Base-by-base conservation (phyloP, 2,888 invertebrate genomes). In the Acholoe squamosa region DNA sequence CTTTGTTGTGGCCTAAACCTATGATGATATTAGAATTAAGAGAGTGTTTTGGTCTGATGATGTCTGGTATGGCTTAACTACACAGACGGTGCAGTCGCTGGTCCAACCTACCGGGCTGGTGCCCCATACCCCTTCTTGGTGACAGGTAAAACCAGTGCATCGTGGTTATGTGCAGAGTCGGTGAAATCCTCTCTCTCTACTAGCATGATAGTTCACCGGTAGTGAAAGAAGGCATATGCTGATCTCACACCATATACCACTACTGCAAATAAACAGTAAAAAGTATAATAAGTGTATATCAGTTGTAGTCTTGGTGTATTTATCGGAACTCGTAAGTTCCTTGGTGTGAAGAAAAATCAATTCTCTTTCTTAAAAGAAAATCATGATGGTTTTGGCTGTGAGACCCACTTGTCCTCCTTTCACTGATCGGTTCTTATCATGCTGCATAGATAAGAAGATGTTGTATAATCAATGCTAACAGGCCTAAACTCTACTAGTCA, bases 61-160 rank as follows among this genome's bases (percentile, higher is more conserved):
- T 80, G 43, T 80, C 33, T 80, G 80, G 43, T 80, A 43, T 76
- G 76, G 31, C 76, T 80, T 80, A 34, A 19, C 80, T 80, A 71
- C 80, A 31, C 28, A 33, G 34, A 22, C 33, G 34, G 12, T 34
- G 16, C 80, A 43, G 80, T 7, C 22, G 80, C 22, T 43, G 12
- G 34, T 25, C 34, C 19, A 0, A 34, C 16, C 16, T 34, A 80
- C 16, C 31, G 43, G 80, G 80, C 34, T 3, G 33, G 80, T 80
- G 80, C 33, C 80, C 80, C n/a, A 19, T 43, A 12, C 33, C 80
- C 80, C 80, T 80, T 80, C 80, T 34, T 33, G 80, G 80, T 80
- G 34, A 80, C 80, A 80, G 80, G 80, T 80, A 80, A 80, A 61
- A 61, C 22, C 43, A 16, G 34, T 80, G 80, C 80, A 80, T 80